These are phyloP conservation scores for Nothura maculosa DNA, from an alignment of 2,797 vertebrate genomes.

Conservation along the genomic window DNA sequence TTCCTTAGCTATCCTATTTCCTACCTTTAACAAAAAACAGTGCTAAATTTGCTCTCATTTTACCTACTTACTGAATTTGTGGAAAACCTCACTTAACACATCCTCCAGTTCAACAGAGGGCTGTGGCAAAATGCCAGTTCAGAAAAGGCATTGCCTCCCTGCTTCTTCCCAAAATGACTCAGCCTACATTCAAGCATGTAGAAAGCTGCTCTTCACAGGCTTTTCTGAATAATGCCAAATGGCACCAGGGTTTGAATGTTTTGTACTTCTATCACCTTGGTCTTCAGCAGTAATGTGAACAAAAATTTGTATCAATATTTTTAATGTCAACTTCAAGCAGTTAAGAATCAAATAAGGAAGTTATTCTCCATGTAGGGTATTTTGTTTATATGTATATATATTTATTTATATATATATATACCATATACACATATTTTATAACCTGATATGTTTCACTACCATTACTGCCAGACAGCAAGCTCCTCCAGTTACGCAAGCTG, in stretches of 20 bases:
- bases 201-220: not conserved
- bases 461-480: not conserved
- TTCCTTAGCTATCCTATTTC: not conserved
- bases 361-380: not conserved
- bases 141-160: not conserved
- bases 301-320: not conserved
- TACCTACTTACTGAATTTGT: not conserved
- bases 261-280: not conserved
- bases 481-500: not conserved
- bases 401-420: not conserved
- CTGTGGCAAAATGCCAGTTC: not conserved
- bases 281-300: not conserved
- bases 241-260: not conserved
- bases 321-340: not conserved
- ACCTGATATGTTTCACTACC: not conserved
- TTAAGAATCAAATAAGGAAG: not conserved
- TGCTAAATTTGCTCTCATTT: not conserved
- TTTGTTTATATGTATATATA: not conserved
- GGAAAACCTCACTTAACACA: conserved; percentile 20
- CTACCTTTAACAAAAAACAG: not conserved
- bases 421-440: not conserved
- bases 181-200: not conserved
- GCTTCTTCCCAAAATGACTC: not conserved
- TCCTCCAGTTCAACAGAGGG: not conserved
- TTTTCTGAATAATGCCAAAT: not conserved